A percentile compares a stretch with the other conserved stretches of the same genome.
These are phyloP conservation scores for Pentamera pediparva DNA, from an alignment of 53 echinoderm and acorn worm species.

Conservation along the genomic window DNA sequence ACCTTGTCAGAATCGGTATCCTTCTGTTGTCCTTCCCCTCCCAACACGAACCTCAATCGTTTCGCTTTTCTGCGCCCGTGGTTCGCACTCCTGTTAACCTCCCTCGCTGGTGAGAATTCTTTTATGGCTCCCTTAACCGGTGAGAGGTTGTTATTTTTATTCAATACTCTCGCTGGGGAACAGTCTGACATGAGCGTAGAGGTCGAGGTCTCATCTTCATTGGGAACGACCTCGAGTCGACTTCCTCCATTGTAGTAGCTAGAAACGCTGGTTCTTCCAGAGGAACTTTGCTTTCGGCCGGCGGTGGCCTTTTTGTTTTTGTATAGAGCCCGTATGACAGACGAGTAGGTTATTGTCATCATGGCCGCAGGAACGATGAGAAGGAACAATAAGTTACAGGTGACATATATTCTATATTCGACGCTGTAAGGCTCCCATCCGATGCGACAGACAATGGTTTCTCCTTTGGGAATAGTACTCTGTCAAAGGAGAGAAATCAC, in stretches of 20 bases:
- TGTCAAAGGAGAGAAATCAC: neutral
- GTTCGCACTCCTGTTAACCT: neutral
- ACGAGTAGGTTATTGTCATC: slow-evolving; percentile 18
- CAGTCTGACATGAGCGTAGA: neutral
- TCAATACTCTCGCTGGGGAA: slow-evolving; percentile 1
- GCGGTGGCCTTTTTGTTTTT: slow-evolving; percentile 17
- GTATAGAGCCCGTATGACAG: slow-evolving; percentile 9
- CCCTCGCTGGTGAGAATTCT: neutral
- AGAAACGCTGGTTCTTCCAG: neutral
- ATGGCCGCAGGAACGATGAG: slow-evolving; percentile 18
- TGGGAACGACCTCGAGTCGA: neutral
- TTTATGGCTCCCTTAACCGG: too few relatives aligned
- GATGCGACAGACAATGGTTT: neutral
- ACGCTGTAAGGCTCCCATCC: neutral
- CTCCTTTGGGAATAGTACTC: neutral
- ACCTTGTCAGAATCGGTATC: slow-evolving; percentile 17
- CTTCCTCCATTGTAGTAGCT: slow-evolving; percentile 3
- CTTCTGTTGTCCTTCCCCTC: neutral
- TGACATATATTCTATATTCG: slow-evolving; percentile 17
- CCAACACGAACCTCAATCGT: neutral
- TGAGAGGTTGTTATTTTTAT: too few relatives aligned
- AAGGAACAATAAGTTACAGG: slow-evolving; percentile 9
- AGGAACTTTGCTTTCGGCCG: slow-evolving; percentile 11
- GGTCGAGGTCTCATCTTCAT: slow-evolving; percentile 1
- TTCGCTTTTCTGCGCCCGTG: neutral